Percentiles rank a stretch among this genome's conserved stretches.
These are phyloP conservation scores for Latrodectus geometricus DNA, from an alignment of 1,140 invertebrate genomes.

Conservation along the genomic window DNA sequence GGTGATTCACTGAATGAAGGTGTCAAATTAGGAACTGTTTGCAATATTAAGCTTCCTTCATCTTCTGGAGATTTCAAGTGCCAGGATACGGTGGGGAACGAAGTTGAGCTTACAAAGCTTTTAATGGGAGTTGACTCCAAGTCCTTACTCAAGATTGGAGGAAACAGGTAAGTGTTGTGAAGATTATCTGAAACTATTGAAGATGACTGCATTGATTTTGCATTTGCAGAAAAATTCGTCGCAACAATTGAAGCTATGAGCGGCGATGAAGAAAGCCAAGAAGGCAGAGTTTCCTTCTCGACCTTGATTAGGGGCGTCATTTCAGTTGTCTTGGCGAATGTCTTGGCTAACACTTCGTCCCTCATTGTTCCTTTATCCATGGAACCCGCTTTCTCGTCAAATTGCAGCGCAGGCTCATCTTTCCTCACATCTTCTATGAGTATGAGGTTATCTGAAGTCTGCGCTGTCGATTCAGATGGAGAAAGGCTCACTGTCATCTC, in stretches of 20 bases:
- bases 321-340: not conserved
- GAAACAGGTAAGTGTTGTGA: not conserved
- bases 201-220: not conserved
- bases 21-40: not conserved
- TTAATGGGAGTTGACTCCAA: not conserved
- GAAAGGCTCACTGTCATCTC: not conserved
- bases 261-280: not conserved
- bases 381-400: constrained; percentile 5
- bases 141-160: not conserved
- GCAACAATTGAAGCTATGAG: not conserved
- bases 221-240: not conserved
- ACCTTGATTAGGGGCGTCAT: not conserved
- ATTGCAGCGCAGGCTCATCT: constrained; percentile 24
- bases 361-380: not conserved
- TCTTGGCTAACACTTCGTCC: not conserved
- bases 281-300: constrained; percentile 4
- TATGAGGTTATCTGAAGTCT: constrained; percentile 48
- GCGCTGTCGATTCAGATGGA: not conserved
- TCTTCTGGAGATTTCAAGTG: not conserved
- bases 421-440: constrained; percentile 22
- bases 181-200: not conserved
- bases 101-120: not conserved
- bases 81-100: constrained; percentile 3
- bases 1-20: constrained; percentile 18
- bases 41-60: not conserved